phyloP scores from a whole-genome alignment of 2,113 vertebrate genomes.

The Egretta garzetta region DNA sequence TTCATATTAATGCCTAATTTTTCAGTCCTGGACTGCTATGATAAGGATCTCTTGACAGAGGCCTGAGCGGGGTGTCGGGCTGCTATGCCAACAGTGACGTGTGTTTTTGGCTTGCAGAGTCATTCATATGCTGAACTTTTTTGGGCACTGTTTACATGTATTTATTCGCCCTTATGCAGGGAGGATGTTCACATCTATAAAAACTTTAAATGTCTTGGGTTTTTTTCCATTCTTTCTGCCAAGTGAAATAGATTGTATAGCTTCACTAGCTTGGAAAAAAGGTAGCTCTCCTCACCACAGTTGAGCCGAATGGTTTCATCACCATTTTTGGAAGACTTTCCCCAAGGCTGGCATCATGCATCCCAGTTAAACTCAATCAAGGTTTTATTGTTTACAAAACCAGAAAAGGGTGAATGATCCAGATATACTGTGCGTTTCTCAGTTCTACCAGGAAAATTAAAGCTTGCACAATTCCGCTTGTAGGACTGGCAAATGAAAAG shows the following conservation, averaged over 20 bases:
- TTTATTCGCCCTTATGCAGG: background rate
- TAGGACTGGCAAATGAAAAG: background rate
- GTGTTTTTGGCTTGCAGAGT: constrained; percentile 18
- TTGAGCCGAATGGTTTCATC: background rate
- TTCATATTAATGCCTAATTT: background rate
- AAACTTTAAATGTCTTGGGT: background rate
- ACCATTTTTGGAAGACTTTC: background rate
- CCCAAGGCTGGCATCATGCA: background rate
- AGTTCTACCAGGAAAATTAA: background rate
- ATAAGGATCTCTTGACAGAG: background rate
- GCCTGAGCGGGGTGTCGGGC: background rate
- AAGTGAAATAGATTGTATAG: background rate
- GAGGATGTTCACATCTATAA: background rate
- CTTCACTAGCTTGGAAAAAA: background rate
- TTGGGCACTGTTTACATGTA: background rate
- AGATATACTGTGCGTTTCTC: background rate
- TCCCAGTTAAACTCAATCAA: background rate
- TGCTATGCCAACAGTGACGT: background rate
- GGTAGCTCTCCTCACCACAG: background rate
- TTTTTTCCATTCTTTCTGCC: constrained; percentile 5
- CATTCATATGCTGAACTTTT: constrained; percentile 13
- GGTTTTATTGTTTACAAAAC: background rate
- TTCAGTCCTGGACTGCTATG: background rate
- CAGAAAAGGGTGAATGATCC: background rate
- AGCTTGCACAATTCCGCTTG: background rate